phyloP scores from a whole-genome alignment of 2,888 invertebrate genomes.

The Prionchulus punctatus region DNA sequence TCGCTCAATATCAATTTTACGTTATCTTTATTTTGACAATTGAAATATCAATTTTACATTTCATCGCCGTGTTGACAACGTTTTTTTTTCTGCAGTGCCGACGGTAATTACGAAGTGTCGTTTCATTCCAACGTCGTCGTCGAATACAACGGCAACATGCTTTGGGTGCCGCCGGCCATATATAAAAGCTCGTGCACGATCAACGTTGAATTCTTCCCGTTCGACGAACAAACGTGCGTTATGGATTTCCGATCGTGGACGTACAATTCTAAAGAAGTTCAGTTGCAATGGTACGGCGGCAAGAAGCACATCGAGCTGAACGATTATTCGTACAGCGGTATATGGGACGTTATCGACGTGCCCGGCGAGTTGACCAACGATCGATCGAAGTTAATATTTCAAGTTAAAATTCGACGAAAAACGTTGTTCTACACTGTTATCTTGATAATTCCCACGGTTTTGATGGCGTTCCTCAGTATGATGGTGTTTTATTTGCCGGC shows the following conservation, averaged over 20 bases:
- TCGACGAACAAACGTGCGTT: constrained; percentile 95
- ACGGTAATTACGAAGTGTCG: constrained; percentile 95
- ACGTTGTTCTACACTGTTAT: constrained; percentile 98
- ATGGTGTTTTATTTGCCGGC: no score
- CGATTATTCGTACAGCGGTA: constrained; percentile 93
- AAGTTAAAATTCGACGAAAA: constrained; percentile 68
- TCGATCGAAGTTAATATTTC: constrained; percentile 21
- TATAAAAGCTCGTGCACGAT: constrained; percentile 98
- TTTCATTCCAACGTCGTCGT: constrained; percentile 94
- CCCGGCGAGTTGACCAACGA: constrained; percentile 56
- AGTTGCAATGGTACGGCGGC: constrained; percentile 76
- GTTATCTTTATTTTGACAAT: no score
- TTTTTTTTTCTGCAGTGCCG: constrained; percentile 64
- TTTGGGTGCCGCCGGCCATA: constrained; percentile 98
- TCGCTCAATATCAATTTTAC: no score
- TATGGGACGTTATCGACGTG: constrained; percentile 88
- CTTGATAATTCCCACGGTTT: constrained; percentile 90
- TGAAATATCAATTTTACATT: no score
- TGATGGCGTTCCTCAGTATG: constrained; percentile 94
- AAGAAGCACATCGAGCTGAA: constrained; percentile 83
- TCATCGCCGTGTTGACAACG: background rate
- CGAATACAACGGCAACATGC: constrained; percentile 67
- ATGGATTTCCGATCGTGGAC: constrained; percentile 99
- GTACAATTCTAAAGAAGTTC: constrained; percentile 90
- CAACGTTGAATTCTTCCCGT: constrained; percentile 96